Conservation (phyloP, 2,113 vertebrate genomes). For the Muntiacus reevesi region DNA sequence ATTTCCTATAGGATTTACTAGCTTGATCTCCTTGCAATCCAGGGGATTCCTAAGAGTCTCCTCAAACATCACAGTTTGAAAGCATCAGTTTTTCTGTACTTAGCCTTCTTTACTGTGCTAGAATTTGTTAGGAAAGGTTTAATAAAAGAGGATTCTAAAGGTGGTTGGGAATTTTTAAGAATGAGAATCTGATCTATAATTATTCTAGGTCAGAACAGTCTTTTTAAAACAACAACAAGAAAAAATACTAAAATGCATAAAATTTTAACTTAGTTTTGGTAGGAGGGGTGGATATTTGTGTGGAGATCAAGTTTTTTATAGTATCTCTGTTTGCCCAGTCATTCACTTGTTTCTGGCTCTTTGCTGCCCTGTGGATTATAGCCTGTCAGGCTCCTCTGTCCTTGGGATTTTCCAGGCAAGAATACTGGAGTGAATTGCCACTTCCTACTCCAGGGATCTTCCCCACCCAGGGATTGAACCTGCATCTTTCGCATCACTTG, state of each 20-base stretch:
- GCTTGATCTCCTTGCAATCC: neutral
- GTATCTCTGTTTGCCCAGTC: neutral
- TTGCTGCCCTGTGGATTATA: neutral
- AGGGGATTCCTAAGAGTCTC: neutral
- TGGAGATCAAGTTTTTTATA: neutral
- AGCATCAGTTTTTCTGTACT: neutral
- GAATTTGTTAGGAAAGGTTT: neutral
- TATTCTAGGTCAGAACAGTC: neutral
- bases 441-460: neutral
- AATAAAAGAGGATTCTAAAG: neutral
- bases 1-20: neutral
- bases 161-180: neutral
- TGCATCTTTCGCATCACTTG: neutral
- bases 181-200: neutral
- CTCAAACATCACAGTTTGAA: neutral
- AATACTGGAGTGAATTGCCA: neutral
- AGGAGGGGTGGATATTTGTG: neutral
- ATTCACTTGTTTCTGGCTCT: neutral
- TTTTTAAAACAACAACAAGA: neutral
- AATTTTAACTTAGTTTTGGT: neutral
- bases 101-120: neutral
- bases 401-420: neutral
- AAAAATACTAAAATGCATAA: neutral
- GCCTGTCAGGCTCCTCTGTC: neutral
- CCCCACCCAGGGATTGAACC: neutral